A percentile compares a stretch with the other conserved stretches of the same genome.
Evolutionary conservation across 2,797 vertebrate genomes (phyloP).

Genomic region (Arremon brunneinucha): DNA sequence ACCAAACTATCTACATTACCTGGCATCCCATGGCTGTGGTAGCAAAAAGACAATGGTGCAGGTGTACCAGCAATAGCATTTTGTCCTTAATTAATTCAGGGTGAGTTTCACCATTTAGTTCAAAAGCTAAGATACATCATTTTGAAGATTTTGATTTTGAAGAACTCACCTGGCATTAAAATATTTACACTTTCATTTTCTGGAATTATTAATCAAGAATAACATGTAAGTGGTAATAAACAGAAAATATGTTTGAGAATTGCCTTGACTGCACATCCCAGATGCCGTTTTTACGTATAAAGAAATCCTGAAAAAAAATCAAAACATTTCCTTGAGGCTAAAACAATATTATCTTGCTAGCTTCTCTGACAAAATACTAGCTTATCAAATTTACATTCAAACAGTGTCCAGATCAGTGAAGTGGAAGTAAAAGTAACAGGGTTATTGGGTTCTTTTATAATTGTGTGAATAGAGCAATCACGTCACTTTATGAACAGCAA

Average conservation of each 20-base stretch:
- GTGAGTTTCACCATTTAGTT: neutral
- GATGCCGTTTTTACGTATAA: neutral
- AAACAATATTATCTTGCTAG: neutral
- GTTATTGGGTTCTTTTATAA: slow-evolving; percentile 52
- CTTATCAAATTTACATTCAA: slow-evolving; percentile 15
- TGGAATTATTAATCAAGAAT: neutral
- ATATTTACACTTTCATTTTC: neutral
- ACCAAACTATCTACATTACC: neutral
- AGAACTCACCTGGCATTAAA: neutral
- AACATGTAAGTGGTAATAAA: neutral
- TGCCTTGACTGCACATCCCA: neutral
- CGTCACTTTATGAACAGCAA: slow-evolving; percentile 56
- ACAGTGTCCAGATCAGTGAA: neutral
- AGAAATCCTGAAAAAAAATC: neutral
- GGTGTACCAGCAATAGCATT: neutral
- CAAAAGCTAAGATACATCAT: neutral
- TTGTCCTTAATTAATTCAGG: neutral
- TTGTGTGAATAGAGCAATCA: slow-evolving; percentile 53
- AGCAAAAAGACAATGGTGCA: neutral
- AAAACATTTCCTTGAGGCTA: neutral
- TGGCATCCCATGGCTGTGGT: neutral
- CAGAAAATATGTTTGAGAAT: neutral
- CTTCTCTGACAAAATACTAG: neutral
- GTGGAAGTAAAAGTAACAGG: slow-evolving; percentile 25
- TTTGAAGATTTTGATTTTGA: neutral